Evolutionary conservation across 2,888 invertebrate genomes (phyloP).

Genomic region (Carabus problematicus): DNA sequence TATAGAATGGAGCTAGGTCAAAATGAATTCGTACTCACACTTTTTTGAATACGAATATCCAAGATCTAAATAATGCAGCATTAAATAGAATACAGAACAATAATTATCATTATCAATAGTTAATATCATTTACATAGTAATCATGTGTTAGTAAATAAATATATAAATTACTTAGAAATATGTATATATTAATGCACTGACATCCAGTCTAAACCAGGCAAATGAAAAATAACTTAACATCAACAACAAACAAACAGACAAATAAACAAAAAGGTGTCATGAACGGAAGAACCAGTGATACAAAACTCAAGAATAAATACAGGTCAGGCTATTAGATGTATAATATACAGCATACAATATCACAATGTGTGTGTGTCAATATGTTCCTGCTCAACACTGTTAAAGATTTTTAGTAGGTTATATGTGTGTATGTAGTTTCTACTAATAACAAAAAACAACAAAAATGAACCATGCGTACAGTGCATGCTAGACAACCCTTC

Average conservation of each 20-base stretch:
- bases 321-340: background rate
- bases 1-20: conserved; percentile 50
- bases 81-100: conserved; percentile 25
- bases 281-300: conserved; percentile 18
- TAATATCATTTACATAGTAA: conserved; percentile 4
- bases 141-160: too few species aligned
- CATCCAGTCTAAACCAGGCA: conserved; percentile 43
- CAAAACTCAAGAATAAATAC: background rate
- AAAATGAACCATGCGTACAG: conserved; percentile 31
- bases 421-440: background rate
- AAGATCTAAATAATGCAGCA: conserved; percentile 44
- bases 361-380: conserved; percentile 17
- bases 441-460: conserved; percentile 14
- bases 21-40: conserved; percentile 54
- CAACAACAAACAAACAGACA: background rate
- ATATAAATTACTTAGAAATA: too few species aligned
- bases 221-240: conserved; percentile 48
- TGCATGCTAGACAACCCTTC: conserved; percentile 42
- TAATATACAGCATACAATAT: conserved; percentile 18
- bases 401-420: too few species aligned
- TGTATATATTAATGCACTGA: conserved; percentile 8
- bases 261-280: conserved; percentile 6
- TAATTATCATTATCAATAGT: conserved; percentile 8
- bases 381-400: too few species aligned
- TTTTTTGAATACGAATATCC: conserved; percentile 55